Evolutionary conservation across 2,888 invertebrate genomes (phyloP), one percentile per base, ranked within the genome.

Genomic region (Muscina levida): DNA sequence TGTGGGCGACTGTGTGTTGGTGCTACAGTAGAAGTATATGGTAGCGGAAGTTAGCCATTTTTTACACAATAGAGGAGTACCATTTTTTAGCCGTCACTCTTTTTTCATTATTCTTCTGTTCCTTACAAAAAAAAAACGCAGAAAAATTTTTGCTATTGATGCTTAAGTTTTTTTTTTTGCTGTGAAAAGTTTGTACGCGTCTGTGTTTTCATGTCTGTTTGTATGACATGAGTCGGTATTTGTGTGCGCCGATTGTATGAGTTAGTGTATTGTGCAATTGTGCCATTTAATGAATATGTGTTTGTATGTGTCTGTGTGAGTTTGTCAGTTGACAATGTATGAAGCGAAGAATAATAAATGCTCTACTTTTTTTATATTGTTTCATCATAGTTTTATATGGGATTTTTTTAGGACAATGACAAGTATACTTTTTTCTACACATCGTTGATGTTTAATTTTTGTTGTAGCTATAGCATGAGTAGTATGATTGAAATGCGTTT

Each of bases 261-360:
- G n/a, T 51, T 1, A 48, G 48, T 15, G 48, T 1, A 15, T 48
- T 44, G 44, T 17, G 6, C 15, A 15, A 17, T 48, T 48, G 48
- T 48, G 15, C n/a, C n/a, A n/a, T n/a, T n/a, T n/a, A n/a, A n/a
- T 15, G 37, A n/a, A 13, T 31, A 17, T 57, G 6, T 8, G 37
- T 15, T 15, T 37, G 57, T 31, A 5, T 57, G 39, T 39, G 59
- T 22, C 22, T 37, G 59, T 39, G 37, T 37, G 59, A 11, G 11
- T 62, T 4, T n/a, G 19, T 66, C 77, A 56, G 31, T 42, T 8
- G 46, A 77, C 68, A 65, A 42, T 62, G 74, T 77, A 62, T 81
- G 81, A 75, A 81, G 62, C 39, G 10, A 59, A 67, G 74, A 56
- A 81, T 81, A 81, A 81, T 75, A 81, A 81, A 81, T 81, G 77